Conservation (phyloP, 2,797 vertebrate genomes). For the Falco naumanni region DNA sequence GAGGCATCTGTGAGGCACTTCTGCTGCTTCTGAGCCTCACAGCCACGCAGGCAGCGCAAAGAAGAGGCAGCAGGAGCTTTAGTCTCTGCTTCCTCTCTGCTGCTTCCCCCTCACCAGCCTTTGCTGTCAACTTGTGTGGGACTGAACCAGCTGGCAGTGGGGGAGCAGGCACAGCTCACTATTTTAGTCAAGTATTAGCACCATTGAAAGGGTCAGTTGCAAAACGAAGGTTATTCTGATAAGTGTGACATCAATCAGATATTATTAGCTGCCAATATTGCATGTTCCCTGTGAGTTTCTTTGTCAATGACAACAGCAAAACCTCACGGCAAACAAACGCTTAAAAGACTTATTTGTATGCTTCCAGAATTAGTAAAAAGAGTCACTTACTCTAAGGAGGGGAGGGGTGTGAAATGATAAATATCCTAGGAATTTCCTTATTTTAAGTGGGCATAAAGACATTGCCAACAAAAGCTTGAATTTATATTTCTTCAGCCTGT, state of each 20-base stretch:
- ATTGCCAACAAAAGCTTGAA: neutral
- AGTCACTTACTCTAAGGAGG: neutral
- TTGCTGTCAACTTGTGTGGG: constrained; percentile 37
- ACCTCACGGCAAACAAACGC: neutral
- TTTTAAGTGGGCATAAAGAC: neutral
- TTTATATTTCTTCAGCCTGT: neutral
- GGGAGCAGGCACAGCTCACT: neutral
- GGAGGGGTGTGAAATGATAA: neutral
- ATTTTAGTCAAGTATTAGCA: neutral
- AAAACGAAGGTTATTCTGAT: neutral
- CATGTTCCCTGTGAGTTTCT: neutral
- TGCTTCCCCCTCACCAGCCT: constrained; percentile 17
- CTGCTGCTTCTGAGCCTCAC: neutral
- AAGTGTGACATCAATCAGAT: neutral
- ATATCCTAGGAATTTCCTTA: neutral
- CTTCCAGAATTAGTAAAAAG: neutral
- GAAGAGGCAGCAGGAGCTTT: neutral
- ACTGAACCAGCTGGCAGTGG: constrained; percentile 19
- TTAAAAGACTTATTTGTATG: neutral
- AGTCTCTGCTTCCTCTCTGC: neutral
- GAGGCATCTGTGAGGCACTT: neutral
- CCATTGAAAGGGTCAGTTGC: neutral
- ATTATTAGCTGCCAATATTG: neutral
- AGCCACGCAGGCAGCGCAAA: neutral
- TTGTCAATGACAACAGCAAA: neutral